Base-by-base conservation (phyloP, 1,140 invertebrate genomes). In the Zaprionus ghesquierei region DNA sequence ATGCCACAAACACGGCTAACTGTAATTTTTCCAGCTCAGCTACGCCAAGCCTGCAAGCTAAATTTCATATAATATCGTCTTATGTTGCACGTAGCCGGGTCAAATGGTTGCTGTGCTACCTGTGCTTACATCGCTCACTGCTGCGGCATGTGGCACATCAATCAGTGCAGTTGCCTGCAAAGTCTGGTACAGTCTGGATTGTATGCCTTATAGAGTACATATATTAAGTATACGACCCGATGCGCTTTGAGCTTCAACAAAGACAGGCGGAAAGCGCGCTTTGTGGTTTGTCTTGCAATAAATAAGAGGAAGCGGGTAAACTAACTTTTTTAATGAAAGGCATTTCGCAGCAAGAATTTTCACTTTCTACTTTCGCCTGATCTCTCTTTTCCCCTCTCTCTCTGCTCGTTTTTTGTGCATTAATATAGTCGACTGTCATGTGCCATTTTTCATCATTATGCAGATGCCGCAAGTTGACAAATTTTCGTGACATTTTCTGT, bases 401-500 rank as follows among this genome's bases (percentile, higher is more conserved):
- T 46, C 18, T 51, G 6, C 6, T 29, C 0, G 25, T 46, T 49
- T 41, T 58, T 58, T 71, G 9, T 71, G 38, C 70, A 74, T 74
- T 74, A 50, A 74, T 74, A 74, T 69, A 69, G 50, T 69, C 58
- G 65, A 51, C 62, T 79, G 60, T 69, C 72, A 68, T 51, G 51
- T 61, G 63, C 60, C 60, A 79, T 79, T 84, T 76, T 58, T 66
- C 60, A 58, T 66, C 60, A 56, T 69, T 69, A 75, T 68, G 27
- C 70, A 69, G 70, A 74, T 74, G 65, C 70, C 61, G 77, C 38
- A 73, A 76, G 62, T 85, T 85, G 80, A 85, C 77, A 80, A 85
- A 84, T 84, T 84, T 64, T 50, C 13, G 31, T 66, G 76, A 73
- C 69, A 82, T 70, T 70, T 63, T 64, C 64, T 53, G 13, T 31